phyloP scores from a whole-genome alignment of 2,888 invertebrate species.

The Cryptus armator region DNA sequence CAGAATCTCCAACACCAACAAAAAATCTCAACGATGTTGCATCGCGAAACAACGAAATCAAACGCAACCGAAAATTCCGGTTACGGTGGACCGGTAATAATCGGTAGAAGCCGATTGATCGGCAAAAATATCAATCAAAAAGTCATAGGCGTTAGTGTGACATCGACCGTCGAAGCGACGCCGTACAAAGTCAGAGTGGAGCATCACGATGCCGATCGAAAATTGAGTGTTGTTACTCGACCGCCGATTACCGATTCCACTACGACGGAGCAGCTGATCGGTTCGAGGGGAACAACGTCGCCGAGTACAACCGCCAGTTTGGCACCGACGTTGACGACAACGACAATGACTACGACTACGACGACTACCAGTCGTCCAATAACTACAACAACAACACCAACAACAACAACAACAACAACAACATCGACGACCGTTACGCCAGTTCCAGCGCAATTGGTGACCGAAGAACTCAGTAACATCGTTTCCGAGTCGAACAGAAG shows the following conservation, averaged over 20 bases:
- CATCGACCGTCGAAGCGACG: slow-evolving; percentile 88
- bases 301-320: slow-evolving; percentile 65
- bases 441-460: slow-evolving; percentile 77
- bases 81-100: slow-evolving; percentile 55
- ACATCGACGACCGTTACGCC: slow-evolving; percentile 73
- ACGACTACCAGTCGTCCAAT: slow-evolving; percentile 34
- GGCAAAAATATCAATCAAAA: slow-evolving; percentile 73
- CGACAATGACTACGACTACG: slow-evolving; percentile 35
- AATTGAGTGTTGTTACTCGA: slow-evolving; percentile 73
- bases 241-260: slow-evolving; percentile 67
- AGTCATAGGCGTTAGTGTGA: slow-evolving; percentile 87
- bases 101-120: slow-evolving; percentile 65
- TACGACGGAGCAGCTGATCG: slow-evolving; percentile 60
- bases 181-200: slow-evolving; percentile 85
- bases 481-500: slow-evolving; percentile 87
- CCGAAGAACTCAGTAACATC: slow-evolving; percentile 85
- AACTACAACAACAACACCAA: slow-evolving; percentile 9
- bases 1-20: slow-evolving; percentile 35
- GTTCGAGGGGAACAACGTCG: slow-evolving; percentile 54
- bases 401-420: slow-evolving; percentile 59
- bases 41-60: slow-evolving; percentile 54
- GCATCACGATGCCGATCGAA: slow-evolving; percentile 77
- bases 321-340: slow-evolving; percentile 58
- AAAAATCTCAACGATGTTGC: slow-evolving; percentile 46
- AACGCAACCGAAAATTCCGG: slow-evolving; percentile 67